Percentiles rank a stretch among this genome's conserved stretches.
These are phyloP conservation scores for Eupristina koningsbergeri DNA, from an alignment of 1,140 invertebrate genomes.

Conservation along the genomic window DNA sequence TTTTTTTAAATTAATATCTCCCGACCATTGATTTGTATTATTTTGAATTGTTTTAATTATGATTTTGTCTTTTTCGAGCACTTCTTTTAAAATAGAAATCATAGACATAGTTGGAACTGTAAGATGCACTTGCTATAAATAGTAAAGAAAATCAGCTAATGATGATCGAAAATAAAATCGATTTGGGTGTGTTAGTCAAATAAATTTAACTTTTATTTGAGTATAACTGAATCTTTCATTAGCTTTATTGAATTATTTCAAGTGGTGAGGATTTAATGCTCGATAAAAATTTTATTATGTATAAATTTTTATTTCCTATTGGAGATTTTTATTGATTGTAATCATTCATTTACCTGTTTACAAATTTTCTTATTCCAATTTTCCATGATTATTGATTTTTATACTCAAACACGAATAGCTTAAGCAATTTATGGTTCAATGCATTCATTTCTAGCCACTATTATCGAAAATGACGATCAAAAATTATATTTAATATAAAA, in stretches of 20 bases:
- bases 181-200: background rate
- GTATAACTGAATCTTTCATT: background rate
- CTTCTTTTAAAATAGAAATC: too few species aligned
- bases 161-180: background rate
- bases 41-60: too few species aligned
- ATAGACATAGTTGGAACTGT: too few species aligned
- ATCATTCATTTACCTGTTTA: background rate
- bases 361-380: too few species aligned
- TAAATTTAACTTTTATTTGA: background rate
- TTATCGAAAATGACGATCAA: background rate
- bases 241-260: conserved; percentile 15
- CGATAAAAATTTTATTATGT: background rate
- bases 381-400: too few species aligned
- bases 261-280: background rate
- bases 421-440: background rate
- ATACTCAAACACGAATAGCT: background rate
- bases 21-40: background rate
- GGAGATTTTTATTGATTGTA: background rate
- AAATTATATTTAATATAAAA: background rate
- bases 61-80: too few species aligned
- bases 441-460: background rate
- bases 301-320: background rate
- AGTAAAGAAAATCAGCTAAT: too few species aligned
- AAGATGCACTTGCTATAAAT: too few species aligned
- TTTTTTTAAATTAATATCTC: background rate